phyloP scores from a whole-genome alignment of 2,888 invertebrate species.

The Suillia variegata region DNA sequence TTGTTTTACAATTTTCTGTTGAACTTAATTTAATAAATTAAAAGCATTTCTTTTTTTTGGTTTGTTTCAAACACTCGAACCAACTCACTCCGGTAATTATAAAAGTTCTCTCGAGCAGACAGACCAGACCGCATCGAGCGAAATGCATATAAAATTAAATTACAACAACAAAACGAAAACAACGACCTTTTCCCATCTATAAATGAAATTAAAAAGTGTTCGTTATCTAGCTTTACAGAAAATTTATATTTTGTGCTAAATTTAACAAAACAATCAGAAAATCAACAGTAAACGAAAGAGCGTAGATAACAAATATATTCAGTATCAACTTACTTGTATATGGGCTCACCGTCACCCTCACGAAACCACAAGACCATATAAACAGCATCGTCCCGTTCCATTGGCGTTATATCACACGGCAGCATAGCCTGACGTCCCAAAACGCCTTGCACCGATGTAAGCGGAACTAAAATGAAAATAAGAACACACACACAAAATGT shows the following conservation, averaged over 20 bases:
- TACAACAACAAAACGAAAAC: conserved; percentile 1
- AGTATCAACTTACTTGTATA: conserved; percentile 74
- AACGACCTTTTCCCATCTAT: conserved; percentile 5
- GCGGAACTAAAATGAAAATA: conserved; percentile 68
- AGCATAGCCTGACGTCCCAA: conserved; percentile 80
- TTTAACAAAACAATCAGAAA: not conserved
- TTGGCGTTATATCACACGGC: conserved; percentile 84
- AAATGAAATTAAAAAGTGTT: conserved; percentile 13
- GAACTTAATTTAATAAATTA: conserved; percentile 27
- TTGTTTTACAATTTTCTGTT: not conserved
- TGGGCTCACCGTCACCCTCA: conserved; percentile 79
- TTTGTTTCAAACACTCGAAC: too few relatives aligned
- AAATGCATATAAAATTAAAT: too few relatives aligned
- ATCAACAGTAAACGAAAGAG: not conserved
- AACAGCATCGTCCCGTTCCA: conserved; percentile 78
- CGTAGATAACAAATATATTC: not conserved
- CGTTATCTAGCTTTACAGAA: not conserved
- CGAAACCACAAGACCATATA: conserved; percentile 91
- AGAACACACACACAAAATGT: not conserved
- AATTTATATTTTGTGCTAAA: not conserved
- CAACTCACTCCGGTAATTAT: too few relatives aligned
- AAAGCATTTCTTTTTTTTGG: conserved; percentile 29
- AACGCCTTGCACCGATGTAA: conserved; percentile 81
- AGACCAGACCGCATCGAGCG: too few relatives aligned
- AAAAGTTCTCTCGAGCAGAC: too few relatives aligned